Evolutionary conservation across 2,797 vertebrate genomes (phyloP).

Genomic region (Pempheris klunzingeri): DNA sequence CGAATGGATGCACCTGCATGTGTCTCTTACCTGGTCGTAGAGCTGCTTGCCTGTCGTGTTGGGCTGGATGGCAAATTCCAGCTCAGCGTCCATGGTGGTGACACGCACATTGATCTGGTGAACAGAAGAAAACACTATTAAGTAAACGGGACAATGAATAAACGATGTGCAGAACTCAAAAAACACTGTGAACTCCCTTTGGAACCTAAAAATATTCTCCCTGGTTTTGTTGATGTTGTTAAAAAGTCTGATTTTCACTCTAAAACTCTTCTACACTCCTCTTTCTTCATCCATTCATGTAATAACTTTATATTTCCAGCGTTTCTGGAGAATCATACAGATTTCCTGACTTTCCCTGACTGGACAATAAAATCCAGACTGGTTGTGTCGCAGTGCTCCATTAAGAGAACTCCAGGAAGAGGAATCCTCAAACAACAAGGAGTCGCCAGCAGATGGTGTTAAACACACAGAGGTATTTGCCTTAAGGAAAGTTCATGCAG

Average conservation of each 20-base stretch:
- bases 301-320: background rate
- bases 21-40: conserved; percentile 92
- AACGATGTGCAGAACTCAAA: background rate
- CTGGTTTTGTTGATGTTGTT: background rate
- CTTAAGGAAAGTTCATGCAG: background rate
- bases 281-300: background rate
- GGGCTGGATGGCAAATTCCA: conserved; percentile 98
- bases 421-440: background rate
- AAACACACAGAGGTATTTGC: background rate
- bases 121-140: background rate
- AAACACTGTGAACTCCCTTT: too few relatives aligned
- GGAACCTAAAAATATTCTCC: background rate
- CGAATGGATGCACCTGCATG: too few relatives aligned
- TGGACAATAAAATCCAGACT: background rate
- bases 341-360: background rate
- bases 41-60: conserved; percentile 98
- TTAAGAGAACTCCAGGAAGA: background rate
- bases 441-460: background rate
- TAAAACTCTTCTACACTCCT: background rate
- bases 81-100: conserved; percentile 97
- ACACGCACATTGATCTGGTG: conserved; percentile 95
- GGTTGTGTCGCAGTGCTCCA: background rate
- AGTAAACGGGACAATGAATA: background rate
- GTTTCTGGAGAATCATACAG: background rate
- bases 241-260: background rate